These are phyloP conservation scores for Podarcis raffonei DNA, from an alignment of 2,113 vertebrate genomes.

Conservation along the genomic window DNA sequence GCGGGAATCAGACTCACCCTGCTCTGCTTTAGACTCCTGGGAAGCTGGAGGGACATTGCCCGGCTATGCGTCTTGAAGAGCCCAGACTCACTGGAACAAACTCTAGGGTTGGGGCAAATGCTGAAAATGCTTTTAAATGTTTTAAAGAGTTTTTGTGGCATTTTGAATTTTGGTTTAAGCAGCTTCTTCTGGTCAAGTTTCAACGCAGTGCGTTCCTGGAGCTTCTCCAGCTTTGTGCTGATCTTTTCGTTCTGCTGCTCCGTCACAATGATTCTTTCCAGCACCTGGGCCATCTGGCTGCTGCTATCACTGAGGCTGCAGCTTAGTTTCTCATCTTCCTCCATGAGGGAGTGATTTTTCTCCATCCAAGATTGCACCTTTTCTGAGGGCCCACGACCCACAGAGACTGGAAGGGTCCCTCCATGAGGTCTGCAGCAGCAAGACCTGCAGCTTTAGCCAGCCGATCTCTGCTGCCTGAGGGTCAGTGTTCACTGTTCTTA, in stretches of 20 bases:
- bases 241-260: constrained; percentile 92
- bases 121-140: no score
- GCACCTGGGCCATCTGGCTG: constrained; percentile 88
- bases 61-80: no score
- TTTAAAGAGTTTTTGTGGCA: no score
- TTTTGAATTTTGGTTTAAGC: constrained; percentile 56
- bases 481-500: constrained; percentile 94
- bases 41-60: no score
- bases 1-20: no score
- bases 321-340: constrained; percentile 90
- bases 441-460: constrained; percentile 87
- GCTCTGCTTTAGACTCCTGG: no score
- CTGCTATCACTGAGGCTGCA: constrained; percentile 87
- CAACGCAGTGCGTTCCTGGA: constrained; percentile 86
- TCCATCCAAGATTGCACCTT: constrained; percentile 86
- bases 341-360: constrained; percentile 80
- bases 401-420: constrained; percentile 80
- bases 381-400: constrained; percentile 81
- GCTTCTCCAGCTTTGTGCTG: constrained; percentile 83
- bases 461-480: constrained; percentile 87
- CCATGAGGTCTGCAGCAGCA: constrained; percentile 92
- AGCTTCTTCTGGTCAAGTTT: constrained; percentile 89
- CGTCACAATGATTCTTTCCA: constrained; percentile 90
- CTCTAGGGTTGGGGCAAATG: no score
- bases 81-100: no score